Evolutionary conservation across 2,113 vertebrate genomes (phyloP).

Genomic region (Corythornis vintsioides): DNA sequence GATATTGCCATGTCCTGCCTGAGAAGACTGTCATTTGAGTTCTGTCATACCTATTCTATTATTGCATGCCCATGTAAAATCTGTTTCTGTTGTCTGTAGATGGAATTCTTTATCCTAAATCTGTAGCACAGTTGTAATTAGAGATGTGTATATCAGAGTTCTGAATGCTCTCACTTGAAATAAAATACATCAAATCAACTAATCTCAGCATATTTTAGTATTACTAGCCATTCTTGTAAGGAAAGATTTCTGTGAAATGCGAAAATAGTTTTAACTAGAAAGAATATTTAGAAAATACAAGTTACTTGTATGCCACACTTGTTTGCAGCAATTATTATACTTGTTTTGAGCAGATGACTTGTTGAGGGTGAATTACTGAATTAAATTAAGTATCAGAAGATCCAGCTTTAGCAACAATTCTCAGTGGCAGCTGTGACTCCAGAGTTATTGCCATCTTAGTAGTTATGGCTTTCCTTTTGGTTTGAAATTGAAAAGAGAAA

Average conservation of each 20-base stretch:
- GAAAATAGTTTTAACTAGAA: not conserved
- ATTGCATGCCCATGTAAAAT: not conserved
- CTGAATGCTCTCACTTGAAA: not conserved
- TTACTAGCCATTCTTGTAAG: not conserved
- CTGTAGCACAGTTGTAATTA: not conserved
- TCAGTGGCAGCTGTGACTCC: not conserved
- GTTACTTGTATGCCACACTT: not conserved
- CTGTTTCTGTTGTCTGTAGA: not conserved
- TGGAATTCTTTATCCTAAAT: not conserved
- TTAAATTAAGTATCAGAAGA: not conserved
- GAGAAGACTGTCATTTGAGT: not conserved
- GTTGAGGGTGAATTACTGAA: not conserved
- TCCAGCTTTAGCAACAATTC: not conserved
- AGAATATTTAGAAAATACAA: not conserved
- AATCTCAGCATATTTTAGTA: not conserved
- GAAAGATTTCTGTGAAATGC: not conserved
- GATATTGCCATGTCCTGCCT: not conserved
- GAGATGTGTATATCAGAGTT: not conserved
- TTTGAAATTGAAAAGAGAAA: not conserved
- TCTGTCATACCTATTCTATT: not conserved
- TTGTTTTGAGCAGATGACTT: not conserved
- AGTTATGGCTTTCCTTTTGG: not conserved
- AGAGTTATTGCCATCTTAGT: not conserved
- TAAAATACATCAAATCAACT: not conserved
- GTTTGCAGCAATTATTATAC: not conserved